Evolutionary conservation across 2,797 vertebrate genomes (phyloP).

Genomic region (Amazona finschi): DNA sequence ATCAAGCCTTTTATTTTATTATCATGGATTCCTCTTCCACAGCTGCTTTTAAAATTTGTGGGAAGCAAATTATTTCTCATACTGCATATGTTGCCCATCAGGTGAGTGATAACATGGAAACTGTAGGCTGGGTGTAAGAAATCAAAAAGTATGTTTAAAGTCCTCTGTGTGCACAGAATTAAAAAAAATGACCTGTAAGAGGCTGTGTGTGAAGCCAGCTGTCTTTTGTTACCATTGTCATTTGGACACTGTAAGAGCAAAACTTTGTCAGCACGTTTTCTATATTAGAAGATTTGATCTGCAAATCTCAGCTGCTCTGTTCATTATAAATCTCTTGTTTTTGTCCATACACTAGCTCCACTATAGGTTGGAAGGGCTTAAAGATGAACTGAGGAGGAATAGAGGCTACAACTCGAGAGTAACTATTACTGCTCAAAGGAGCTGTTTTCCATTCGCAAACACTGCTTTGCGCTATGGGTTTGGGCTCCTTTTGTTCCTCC

Average conservation of each 20-base stretch:
- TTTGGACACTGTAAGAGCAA: conserved; percentile 65
- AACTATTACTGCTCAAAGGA: conserved; percentile 94
- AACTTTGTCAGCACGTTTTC: conserved; percentile 69
- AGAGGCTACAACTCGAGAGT: conserved; percentile 99
- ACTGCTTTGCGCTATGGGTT: conserved; percentile 84
- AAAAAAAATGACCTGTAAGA: conserved; percentile 55
- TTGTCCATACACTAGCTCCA: conserved; percentile 96
- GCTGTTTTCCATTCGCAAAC: conserved; percentile 85
- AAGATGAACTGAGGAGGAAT: conserved; percentile 99
- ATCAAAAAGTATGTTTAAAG: conserved; percentile 43
- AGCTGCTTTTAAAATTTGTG: conserved; percentile 65
- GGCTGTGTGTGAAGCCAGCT: conserved; percentile 53
- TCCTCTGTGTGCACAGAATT: conserved; percentile 61
- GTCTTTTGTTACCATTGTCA: conserved; percentile 67
- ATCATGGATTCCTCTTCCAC: conserved; percentile 57
- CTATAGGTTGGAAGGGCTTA: conserved; percentile 99
- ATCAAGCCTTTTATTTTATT: conserved; percentile 62
- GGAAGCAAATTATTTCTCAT: conserved; percentile 65
- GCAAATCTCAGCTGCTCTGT: conserved; percentile 83
- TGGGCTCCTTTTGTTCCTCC: conserved; percentile 82
- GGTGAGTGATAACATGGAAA: conserved; percentile 55
- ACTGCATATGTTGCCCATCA: conserved; percentile 55
- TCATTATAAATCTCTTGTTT: conserved; percentile 91
- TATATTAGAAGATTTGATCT: conserved; percentile 72
- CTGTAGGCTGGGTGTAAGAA: conserved; percentile 46